Evolutionary conservation across 2,888 invertebrate species (phyloP).

Genomic region (Agrotis ipsilon): DNA sequence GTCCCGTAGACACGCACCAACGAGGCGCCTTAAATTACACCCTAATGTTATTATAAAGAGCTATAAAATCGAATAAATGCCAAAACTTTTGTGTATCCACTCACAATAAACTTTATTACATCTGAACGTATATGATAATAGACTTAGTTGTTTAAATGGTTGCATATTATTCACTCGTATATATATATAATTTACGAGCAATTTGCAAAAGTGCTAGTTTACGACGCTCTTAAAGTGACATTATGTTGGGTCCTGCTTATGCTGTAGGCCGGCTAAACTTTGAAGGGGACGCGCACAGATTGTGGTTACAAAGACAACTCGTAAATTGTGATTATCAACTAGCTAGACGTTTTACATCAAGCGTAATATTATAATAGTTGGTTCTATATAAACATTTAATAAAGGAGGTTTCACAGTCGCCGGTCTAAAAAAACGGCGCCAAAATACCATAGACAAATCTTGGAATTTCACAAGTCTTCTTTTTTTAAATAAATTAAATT

Average conservation of each 20-base stretch:
- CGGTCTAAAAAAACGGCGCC: background rate
- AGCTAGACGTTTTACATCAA: background rate
- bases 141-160: conserved; percentile 73
- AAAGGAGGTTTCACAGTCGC: background rate
- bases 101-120: conserved; percentile 72
- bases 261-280: conserved; percentile 30
- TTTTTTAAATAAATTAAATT: background rate
- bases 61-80: conserved; percentile 60
- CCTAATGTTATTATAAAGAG: conserved; percentile 40
- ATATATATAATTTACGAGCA: conserved; percentile 84
- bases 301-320: conserved; percentile 12
- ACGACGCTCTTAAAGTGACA: conserved; percentile 72
- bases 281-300: conserved; percentile 36
- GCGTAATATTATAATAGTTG: background rate
- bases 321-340: conserved; percentile 43
- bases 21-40: conserved; percentile 26
- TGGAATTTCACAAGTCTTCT: background rate
- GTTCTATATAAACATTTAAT: background rate
- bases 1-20: conserved; percentile 3
- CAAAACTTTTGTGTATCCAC: conserved; percentile 65
- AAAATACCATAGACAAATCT: conserved; percentile 4
- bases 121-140: conserved; percentile 71
- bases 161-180: conserved; percentile 75
- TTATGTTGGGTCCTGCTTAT: conserved; percentile 61
- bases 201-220: conserved; percentile 85